These are phyloP conservation scores for Hydrotaea diabolus DNA, from an alignment of 2,888 invertebrate genomes.

Conservation along the genomic window DNA sequence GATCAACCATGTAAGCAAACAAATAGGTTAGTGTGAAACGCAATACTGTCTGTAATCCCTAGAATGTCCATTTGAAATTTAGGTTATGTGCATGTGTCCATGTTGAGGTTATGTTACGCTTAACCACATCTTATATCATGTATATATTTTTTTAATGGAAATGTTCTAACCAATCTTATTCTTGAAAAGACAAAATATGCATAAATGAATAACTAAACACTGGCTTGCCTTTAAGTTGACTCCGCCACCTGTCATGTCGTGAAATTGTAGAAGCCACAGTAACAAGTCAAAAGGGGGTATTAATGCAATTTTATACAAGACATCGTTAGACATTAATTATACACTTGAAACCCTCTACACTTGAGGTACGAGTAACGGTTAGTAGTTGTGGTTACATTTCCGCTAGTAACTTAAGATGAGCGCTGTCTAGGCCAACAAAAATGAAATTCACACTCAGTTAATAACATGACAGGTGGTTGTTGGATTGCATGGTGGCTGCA, in stretches of 20 bases:
- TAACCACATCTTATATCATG: conserved; percentile 1
- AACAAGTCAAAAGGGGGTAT: not conserved
- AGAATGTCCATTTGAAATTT: too few species aligned
- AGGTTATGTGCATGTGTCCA: too few species aligned
- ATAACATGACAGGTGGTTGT: not conserved
- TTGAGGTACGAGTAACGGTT: not conserved
- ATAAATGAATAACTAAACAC: not conserved
- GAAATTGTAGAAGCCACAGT: not conserved
- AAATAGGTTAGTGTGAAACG: too few species aligned
- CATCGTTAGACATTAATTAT: too few species aligned
- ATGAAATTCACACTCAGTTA: not conserved
- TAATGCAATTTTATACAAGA: not conserved
- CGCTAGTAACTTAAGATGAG: not conserved
- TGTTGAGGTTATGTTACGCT: too few species aligned
- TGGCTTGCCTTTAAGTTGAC: too few species aligned
- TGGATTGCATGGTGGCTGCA: not conserved
- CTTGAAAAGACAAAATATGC: too few species aligned
- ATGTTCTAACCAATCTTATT: not conserved
- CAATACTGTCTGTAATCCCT: too few species aligned
- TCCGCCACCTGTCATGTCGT: too few species aligned
- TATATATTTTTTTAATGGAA: not conserved
- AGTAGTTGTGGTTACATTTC: not conserved
- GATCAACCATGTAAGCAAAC: too few species aligned
- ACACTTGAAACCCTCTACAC: too few species aligned
- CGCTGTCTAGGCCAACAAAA: not conserved